Base-by-base conservation (phyloP, 2,113 vertebrate species). In the Antennarius striatus region DNA sequence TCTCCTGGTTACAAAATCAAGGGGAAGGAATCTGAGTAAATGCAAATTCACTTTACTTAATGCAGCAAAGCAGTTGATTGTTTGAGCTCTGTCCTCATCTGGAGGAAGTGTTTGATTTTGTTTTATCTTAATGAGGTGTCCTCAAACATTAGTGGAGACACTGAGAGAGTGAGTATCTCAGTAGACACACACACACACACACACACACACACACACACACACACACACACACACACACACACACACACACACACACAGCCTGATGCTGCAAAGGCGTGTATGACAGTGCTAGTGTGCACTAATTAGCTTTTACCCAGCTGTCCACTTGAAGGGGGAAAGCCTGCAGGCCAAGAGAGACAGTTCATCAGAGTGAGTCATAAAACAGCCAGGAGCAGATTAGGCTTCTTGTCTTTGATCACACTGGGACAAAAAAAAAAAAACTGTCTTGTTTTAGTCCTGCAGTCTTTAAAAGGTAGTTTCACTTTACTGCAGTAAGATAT, bases 391-490 rank as follows among this genome's bases (percentile, higher is more conserved):
- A 87, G 72, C 77, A 65, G 66, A 63, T 15, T 60, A 61, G 73
- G 50, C 32, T 48, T 64, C 58, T 70, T 76, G 73, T 62, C 71
- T 82, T 83, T 84, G 71, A 82, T 84, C 79, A 40, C 42, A 30
- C n/a, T n/a, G 14, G 51, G 56, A 68, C 29, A 66, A 36, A 36
- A 36, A 36, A 7, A 36, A 36, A 36, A 36, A 36, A 7, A 36
- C 65, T 73, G 28, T 72, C 50, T 60, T 36, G 48, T 54, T 51
- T 30, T 48, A 50, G 68, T 68, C 73, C 80, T 46, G 48, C 65
- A 58, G 74, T 63, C 54, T 22, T 22, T 22, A 22, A 22, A 56
- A 63, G 47, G 47, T 39, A 45, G 22, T 68, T 73, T 67, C 61
- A 64, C 56, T 73, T 16, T 29, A n/a, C 11, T 13, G 17, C 12